A percentile compares a stretch with the other conserved stretches of the same genome.
These are phyloP conservation scores for Tetramorium simillimum DNA, from an alignment of 1,140 invertebrate species.

Conservation along the genomic window DNA sequence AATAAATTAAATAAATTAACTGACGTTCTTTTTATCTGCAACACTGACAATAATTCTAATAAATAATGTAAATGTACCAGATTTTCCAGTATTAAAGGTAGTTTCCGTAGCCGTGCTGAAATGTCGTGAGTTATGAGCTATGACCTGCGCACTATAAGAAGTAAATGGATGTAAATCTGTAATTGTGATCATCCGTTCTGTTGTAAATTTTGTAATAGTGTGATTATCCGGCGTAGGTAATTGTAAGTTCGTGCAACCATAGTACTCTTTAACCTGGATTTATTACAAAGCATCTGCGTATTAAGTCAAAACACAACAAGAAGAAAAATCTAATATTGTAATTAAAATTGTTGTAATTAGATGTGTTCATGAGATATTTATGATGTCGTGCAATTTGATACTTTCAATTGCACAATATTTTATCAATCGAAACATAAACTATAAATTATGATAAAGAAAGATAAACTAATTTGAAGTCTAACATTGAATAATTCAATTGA, in stretches of 20 bases:
- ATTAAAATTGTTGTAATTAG: not conserved
- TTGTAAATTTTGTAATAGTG: not conserved
- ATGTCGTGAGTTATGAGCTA: conserved; percentile 48
- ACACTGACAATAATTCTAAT: not conserved
- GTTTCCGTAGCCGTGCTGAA: not conserved
- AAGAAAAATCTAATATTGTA: not conserved
- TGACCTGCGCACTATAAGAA: conserved; percentile 43
- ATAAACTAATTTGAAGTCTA: not conserved
- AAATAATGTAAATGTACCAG: conserved; percentile 51
- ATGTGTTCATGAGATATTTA: not conserved
- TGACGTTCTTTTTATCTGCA: not conserved
- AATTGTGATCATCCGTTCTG: not conserved
- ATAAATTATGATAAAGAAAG: too few species aligned
- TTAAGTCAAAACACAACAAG: not conserved
- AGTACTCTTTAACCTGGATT: conserved; percentile 6
- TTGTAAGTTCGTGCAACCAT: not conserved
- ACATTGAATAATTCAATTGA: not conserved
- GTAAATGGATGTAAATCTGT: conserved; percentile 56
- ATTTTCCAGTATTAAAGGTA: conserved; percentile 10
- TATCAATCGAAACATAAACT: not conserved
- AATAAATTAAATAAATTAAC: not conserved
- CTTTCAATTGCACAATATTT: not conserved
- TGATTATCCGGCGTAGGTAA: not conserved
- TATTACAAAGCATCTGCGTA: not conserved
- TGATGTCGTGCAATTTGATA: not conserved